phyloP scores from a whole-genome alignment of 2,888 invertebrate genomes.

The Hyposoter didymator region DNA sequence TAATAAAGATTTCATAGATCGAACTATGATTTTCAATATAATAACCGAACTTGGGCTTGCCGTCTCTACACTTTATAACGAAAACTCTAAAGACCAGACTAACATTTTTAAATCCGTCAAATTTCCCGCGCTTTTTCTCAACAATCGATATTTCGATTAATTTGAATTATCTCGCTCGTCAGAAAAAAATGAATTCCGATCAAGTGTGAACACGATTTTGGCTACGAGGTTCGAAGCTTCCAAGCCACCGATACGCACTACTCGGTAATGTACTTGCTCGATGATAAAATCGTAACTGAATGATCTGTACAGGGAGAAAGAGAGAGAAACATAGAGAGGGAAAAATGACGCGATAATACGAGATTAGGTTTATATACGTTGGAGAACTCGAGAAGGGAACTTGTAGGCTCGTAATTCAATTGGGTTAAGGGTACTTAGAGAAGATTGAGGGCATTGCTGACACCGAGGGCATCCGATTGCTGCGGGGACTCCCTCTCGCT shows the following conservation, averaged over 20 bases:
- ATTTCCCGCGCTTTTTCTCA: not conserved
- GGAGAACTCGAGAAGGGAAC: slow-evolving; percentile 65
- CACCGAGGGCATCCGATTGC: slow-evolving; percentile 69
- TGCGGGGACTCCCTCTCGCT: slow-evolving; percentile 6
- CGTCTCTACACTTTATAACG: not conserved
- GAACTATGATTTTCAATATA: not conserved
- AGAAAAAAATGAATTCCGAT: not conserved
- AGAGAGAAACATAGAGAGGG: not conserved
- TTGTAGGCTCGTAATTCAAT: slow-evolving; percentile 79
- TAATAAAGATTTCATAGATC: not conserved
- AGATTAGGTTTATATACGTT: slow-evolving; percentile 50
- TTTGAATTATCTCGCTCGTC: not conserved
- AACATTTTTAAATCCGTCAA: not conserved
- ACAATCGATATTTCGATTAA: slow-evolving; percentile 14
- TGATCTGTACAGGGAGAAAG: not conserved
- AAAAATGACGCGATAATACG: slow-evolving; percentile 54
- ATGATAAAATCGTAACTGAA: slow-evolving; percentile 10
- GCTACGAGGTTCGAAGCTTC: not conserved
- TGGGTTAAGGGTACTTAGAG: slow-evolving; percentile 82
- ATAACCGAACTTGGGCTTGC: not conserved
- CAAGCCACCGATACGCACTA: slow-evolving; percentile 14
- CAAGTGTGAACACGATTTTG: not conserved
- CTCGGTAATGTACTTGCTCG: not conserved
- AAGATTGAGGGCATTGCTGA: slow-evolving; percentile 82
- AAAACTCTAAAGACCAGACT: not conserved